Evolutionary conservation across 2,113 vertebrate genomes (phyloP).

Genomic region (Brachyistius frenatus): DNA sequence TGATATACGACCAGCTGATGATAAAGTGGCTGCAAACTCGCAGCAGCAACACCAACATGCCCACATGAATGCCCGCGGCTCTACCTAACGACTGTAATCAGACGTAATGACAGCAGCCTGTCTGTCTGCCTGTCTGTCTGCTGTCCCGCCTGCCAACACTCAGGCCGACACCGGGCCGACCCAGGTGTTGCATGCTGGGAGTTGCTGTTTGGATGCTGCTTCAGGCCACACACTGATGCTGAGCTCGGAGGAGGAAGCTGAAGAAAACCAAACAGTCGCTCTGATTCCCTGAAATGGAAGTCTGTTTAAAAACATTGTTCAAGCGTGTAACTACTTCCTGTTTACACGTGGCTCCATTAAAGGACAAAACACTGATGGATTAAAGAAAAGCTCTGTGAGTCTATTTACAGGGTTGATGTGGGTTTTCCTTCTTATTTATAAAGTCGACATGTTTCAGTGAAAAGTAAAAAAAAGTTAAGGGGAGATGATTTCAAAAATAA

Average conservation of each 20-base stretch:
- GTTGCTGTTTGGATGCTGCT: neutral
- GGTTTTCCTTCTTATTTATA: neutral
- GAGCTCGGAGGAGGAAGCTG: constrained; percentile 16
- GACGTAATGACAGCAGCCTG: constrained; percentile 16
- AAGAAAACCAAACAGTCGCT: constrained; percentile 21
- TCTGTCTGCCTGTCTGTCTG: constrained; percentile 20
- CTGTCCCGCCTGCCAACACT: constrained; percentile 23
- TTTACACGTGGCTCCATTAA: neutral
- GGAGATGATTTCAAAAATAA: no score
- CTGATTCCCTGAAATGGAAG: constrained; percentile 23
- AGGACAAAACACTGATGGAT: neutral
- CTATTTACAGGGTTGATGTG: neutral
- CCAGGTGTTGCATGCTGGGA: neutral
- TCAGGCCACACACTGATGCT: neutral
- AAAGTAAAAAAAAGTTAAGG: neutral
- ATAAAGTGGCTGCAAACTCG: neutral
- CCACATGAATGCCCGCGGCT: constrained; percentile 27
- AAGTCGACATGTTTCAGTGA: neutral
- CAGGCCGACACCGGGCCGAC: neutral
- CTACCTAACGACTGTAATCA: constrained; percentile 47
- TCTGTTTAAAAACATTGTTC: neutral
- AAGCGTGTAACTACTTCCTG: constrained; percentile 14
- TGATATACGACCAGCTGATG: neutral
- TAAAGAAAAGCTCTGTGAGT: neutral
- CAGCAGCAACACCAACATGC: constrained; percentile 35